Evolutionary conservation across 2,113 vertebrate species (phyloP).

Genomic region (Triplophysa rosa): DNA sequence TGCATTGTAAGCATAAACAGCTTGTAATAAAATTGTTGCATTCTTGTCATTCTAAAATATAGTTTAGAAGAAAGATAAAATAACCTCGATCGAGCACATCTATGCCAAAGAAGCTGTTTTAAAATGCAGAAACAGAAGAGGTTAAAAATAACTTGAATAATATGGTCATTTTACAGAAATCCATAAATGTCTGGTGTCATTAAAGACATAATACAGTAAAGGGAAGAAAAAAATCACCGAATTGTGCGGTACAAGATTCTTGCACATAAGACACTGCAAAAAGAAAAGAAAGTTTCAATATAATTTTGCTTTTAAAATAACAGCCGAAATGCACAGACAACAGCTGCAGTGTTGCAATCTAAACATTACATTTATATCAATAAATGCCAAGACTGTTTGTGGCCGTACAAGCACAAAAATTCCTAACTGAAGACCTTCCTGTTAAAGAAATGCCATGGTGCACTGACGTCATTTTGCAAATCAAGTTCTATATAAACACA

Average conservation of each 20-base stretch:
- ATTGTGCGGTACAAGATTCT: background rate
- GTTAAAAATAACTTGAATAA: no score
- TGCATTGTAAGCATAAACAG: no score
- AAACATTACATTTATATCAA: background rate
- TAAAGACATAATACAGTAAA: background rate
- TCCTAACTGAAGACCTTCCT: background rate
- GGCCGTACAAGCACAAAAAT: background rate
- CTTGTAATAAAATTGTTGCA: no score
- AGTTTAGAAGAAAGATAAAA: no score
- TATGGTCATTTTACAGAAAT: no score
- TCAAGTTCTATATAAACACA: background rate
- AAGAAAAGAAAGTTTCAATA: background rate
- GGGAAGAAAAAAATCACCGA: background rate
- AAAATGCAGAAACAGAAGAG: no score
- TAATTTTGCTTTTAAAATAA: background rate
- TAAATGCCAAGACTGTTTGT: background rate
- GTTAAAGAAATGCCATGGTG: background rate
- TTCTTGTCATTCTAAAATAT: no score
- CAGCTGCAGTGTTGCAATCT: background rate
- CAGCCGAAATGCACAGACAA: background rate
- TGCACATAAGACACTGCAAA: background rate
- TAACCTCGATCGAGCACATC: no score
- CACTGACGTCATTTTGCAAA: background rate
- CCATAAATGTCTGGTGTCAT: background rate
- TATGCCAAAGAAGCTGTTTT: no score